Percentiles rank a stretch among this genome's conserved stretches.
Conservation (phyloP, 2,797 vertebrate genomes). For the Parauchenoglanis ngamensis region DNA sequence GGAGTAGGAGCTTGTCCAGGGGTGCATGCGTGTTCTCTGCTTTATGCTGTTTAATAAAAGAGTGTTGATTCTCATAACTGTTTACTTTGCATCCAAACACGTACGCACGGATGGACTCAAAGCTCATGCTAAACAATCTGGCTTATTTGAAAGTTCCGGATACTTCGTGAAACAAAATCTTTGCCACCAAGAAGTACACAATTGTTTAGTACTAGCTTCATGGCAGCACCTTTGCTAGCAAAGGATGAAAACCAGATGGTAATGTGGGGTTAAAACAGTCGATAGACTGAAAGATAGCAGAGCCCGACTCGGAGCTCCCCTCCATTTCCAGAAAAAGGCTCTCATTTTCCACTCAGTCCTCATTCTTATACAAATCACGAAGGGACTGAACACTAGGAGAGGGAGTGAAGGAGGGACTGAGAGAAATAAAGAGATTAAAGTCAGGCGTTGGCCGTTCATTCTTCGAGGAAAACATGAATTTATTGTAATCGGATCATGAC, state of each 20-base stretch:
- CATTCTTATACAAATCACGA: constrained; percentile 23
- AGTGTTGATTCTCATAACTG: neutral
- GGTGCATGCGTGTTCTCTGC: neutral
- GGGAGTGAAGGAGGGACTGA: constrained; percentile 30
- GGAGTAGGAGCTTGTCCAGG: neutral
- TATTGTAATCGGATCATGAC: constrained; percentile 38
- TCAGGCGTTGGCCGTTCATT: constrained; percentile 63
- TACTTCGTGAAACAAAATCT: neutral
- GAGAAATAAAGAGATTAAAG: constrained; percentile 61
- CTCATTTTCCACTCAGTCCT: constrained; percentile 12
- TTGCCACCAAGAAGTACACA: neutral
- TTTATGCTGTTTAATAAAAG: neutral
- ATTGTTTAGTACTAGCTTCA: neutral
- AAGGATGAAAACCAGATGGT: constrained; percentile 25
- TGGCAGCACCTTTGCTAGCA: constrained; percentile 13
- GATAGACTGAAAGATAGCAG: neutral
- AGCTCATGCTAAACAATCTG: neutral
- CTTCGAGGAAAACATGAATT: constrained; percentile 52
- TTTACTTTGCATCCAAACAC: neutral
- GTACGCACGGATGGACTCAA: neutral
- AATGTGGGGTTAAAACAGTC: neutral
- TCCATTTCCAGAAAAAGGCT: constrained; percentile 18
- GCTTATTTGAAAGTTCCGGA: neutral
- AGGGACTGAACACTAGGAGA: constrained; percentile 41
- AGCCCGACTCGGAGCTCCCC: neutral